Conservation (phyloP, 2,888 invertebrate species). For the Amaurobius ferox region DNA sequence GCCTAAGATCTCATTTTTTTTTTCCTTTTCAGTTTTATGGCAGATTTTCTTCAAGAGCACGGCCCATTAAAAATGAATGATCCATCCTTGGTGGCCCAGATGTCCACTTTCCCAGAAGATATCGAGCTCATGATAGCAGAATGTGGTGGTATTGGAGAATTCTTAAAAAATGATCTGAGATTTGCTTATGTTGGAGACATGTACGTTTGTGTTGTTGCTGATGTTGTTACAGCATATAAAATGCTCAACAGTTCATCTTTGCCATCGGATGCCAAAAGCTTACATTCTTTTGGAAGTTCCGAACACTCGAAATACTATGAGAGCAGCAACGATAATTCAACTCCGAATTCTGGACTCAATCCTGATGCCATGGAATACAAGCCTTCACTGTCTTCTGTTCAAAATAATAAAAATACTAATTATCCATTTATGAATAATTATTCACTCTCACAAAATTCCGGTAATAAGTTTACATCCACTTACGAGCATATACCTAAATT, state of each 20-base stretch:
- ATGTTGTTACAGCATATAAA: constrained; percentile 41
- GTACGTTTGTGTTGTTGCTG: constrained; percentile 42
- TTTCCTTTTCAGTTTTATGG: constrained; percentile 5
- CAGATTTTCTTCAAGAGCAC: constrained; percentile 28
- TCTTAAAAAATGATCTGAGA: constrained; percentile 41
- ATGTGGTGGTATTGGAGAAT: constrained; percentile 42
- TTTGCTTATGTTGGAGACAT: constrained; percentile 52
- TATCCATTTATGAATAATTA: no score
- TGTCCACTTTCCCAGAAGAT: constrained; percentile 37
- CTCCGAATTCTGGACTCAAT: not conserved
- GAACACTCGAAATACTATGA: not conserved
- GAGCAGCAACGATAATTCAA: not conserved
- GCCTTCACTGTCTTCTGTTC: not conserved
- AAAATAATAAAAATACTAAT: no score
- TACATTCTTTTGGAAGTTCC: not conserved
- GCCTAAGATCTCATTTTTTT: no score
- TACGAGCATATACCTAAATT: no score
- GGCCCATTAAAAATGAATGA: constrained; percentile 46
- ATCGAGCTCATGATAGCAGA: constrained; percentile 28
- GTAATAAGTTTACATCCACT: no score
- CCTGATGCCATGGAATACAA: constrained; percentile 58
- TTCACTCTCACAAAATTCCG: no score
- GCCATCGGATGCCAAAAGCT: not conserved
- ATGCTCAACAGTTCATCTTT: not conserved
- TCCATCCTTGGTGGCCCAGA: constrained; percentile 14